Conservation (phyloP, 1,140 invertebrate genomes). For the Andrena cerasifolii region DNA sequence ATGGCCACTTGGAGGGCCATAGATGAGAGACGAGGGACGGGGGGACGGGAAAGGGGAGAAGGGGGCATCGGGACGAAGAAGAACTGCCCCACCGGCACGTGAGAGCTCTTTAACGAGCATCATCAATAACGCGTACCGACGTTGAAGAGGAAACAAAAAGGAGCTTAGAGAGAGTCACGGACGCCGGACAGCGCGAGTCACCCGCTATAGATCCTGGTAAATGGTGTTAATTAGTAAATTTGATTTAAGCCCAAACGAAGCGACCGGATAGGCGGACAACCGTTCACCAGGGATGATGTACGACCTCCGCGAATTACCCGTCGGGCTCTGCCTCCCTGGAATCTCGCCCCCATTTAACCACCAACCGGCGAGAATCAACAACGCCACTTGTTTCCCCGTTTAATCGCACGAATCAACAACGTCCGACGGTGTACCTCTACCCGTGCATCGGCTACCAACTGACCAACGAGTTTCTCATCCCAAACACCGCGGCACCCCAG, state of each 20-base stretch:
- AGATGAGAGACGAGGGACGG: not conserved
- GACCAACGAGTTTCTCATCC: too few species aligned
- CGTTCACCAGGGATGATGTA: constrained; percentile 62
- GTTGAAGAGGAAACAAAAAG: constrained; percentile 65
- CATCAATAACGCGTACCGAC: constrained; percentile 72
- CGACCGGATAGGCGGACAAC: constrained; percentile 68
- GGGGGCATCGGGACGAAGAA: constrained; percentile 58
- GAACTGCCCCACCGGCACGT: constrained; percentile 67
- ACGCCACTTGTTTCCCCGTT: not conserved
- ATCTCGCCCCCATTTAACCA: constrained; percentile 46
- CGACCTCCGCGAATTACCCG: constrained; percentile 64
- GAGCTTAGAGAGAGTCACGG: constrained; percentile 55
- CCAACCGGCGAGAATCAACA: constrained; percentile 6
- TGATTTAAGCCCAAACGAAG: constrained; percentile 69
- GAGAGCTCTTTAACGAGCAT: constrained; percentile 71
- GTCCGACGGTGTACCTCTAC: not conserved
- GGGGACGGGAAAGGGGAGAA: not conserved
- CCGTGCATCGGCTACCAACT: not conserved
- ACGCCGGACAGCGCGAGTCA: constrained; percentile 56
- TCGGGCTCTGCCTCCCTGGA: constrained; percentile 22
- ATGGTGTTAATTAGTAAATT: constrained; percentile 74
- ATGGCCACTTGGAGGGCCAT: constrained; percentile 23
- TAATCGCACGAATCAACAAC: not conserved
- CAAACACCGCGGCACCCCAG: too few species aligned
- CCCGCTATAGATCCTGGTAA: constrained; percentile 68